Conservation (phyloP, 2,888 invertebrate genomes). For the Imbricaverruca yamaguchii region DNA sequence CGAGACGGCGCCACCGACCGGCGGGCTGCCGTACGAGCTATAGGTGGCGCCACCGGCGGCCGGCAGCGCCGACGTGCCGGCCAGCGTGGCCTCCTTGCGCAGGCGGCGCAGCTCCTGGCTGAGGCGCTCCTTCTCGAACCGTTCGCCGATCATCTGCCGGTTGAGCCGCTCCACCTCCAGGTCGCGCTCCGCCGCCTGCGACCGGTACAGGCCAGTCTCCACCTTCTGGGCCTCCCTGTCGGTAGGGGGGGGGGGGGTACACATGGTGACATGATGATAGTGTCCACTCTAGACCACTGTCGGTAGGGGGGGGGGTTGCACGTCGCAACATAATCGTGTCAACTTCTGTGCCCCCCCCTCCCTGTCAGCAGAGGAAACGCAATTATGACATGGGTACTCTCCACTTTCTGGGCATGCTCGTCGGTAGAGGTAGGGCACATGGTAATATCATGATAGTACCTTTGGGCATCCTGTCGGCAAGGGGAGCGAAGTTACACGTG, state of each 20-base stretch:
- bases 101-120: conserved; percentile 15
- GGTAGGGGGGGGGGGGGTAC: background rate
- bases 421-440: no score
- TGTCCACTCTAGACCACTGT: no score
- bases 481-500: no score
- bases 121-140: conserved; percentile 19
- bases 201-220: conserved; percentile 7
- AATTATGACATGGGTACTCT: no score
- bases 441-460: no score
- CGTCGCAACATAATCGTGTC: no score
- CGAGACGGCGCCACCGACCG: background rate
- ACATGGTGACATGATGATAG: no score
- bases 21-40: background rate
- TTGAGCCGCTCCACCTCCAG: conserved; percentile 23
- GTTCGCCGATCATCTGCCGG: background rate
- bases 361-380: no score
- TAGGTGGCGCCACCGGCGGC: background rate
- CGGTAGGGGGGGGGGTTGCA: no score
- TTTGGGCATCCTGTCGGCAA: no score
- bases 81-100: background rate
- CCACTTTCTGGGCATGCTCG: no score
- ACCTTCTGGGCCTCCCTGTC: conserved; percentile 10
- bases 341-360: no score
- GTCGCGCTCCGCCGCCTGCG: conserved; percentile 11
- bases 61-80: background rate